Evolutionary conservation across 2,113 vertebrate species (phyloP).

Genomic region (Ciconia stormi): DNA sequence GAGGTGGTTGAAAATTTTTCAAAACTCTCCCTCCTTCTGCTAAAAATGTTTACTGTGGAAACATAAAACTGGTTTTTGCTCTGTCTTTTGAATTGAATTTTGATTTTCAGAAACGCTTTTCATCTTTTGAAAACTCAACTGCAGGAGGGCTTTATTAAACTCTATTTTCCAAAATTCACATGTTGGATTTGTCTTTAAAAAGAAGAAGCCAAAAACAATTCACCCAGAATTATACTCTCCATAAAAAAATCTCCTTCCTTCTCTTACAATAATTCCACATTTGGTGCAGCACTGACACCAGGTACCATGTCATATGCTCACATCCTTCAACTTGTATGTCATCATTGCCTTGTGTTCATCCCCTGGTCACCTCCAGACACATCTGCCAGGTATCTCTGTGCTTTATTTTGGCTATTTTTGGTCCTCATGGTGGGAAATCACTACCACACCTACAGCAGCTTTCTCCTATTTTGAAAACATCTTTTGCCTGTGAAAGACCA

Average conservation of each 20-base stretch:
- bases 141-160: neutral
- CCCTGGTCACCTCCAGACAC: neutral
- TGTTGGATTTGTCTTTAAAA: neutral
- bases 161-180: neutral
- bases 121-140: neutral
- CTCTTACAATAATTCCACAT: neutral
- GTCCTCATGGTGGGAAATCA: neutral
- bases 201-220: neutral
- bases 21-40: neutral
- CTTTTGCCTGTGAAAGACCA: neutral
- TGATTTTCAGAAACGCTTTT: slow-evolving; percentile 6
- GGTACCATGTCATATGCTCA: neutral
- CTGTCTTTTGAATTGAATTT: neutral
- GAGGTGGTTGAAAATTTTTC: neutral
- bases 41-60: neutral
- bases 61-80: neutral
- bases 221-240: neutral
- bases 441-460: neutral
- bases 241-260: neutral
- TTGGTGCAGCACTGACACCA: neutral
- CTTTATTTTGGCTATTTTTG: neutral
- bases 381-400: neutral
- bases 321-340: neutral
- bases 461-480: neutral
- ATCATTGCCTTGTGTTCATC: neutral